Conservation (phyloP, 2,113 vertebrate genomes). For the Erinaceus europaeus region DNA sequence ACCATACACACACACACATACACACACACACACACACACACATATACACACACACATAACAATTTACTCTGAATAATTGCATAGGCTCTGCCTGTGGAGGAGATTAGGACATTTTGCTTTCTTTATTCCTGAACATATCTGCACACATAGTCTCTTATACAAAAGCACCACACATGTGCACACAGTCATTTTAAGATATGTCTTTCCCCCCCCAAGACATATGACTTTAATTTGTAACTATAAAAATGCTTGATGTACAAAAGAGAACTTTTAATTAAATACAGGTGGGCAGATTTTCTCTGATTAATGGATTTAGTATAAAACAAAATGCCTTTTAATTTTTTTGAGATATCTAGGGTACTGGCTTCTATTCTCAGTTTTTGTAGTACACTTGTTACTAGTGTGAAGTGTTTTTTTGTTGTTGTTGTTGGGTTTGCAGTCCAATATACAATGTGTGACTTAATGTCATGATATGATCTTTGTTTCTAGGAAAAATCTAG, state of each 20-base stretch:
- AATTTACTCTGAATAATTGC: not conserved
- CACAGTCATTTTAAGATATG: accelerated
- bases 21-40: too few relatives aligned
- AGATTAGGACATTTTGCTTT: not conserved
- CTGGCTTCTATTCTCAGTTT: not conserved
- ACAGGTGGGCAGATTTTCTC: too few relatives aligned
- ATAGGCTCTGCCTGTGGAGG: not conserved
- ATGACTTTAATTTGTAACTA: not conserved
- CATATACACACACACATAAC: too few relatives aligned
- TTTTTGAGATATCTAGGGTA: too few relatives aligned
- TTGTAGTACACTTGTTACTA: accelerated
- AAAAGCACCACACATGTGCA: too few relatives aligned
- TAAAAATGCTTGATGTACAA: not conserved
- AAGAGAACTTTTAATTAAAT: not conserved
- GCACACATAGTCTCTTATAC: too few relatives aligned
- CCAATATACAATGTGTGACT: not conserved
- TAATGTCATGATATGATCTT: not conserved
- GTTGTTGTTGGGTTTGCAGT: too few relatives aligned
- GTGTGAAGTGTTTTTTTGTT: not conserved
- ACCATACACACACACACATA: too few relatives aligned
- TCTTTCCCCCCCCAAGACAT: not conserved
- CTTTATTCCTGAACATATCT: not conserved
- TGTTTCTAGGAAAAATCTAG: not conserved
- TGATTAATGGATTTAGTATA: not conserved
- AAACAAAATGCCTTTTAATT: not conserved